Conservation (phyloP, 1,140 invertebrate genomes). For the Ips nitidus region DNA sequence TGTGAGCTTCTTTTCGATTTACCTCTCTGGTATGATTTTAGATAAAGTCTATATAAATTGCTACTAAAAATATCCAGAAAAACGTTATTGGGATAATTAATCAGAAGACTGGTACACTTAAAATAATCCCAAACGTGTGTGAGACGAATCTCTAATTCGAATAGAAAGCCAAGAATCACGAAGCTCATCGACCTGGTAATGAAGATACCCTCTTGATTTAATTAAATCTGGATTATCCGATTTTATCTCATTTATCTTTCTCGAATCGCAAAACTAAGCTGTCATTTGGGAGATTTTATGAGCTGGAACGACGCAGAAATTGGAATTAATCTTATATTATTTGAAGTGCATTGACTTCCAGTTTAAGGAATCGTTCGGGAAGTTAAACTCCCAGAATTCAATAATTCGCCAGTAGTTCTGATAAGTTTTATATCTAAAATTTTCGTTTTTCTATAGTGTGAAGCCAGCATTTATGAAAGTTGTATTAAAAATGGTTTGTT, state of each 20-base stretch:
- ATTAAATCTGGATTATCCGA: conserved; percentile 4
- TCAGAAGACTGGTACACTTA: no score
- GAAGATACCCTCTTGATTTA: conserved; percentile 6
- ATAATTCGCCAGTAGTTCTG: no score
- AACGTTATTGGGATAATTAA: background rate
- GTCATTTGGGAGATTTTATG: background rate
- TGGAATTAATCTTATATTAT: no score
- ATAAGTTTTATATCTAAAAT: no score
- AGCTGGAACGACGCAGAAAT: background rate
- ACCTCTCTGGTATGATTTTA: background rate
- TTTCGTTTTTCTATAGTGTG: no score
- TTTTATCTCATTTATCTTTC: conserved; percentile 5
- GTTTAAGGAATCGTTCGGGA: no score
- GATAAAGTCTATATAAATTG: conserved; percentile 1
- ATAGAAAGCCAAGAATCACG: background rate
- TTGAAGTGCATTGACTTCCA: no score
- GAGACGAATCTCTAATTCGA: no score
- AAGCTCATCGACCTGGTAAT: background rate
- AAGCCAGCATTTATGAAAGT: no score
- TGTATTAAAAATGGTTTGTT: no score
- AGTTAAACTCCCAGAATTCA: no score
- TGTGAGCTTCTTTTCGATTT: background rate
- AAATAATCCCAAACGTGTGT: no score
- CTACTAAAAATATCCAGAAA: background rate
- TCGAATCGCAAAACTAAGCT: conserved; percentile 6